A percentile compares a stretch with the other conserved stretches of the same genome.
Conservation (phyloP, 2,797 vertebrate genomes). For the Cirrhinus mrigala region DNA sequence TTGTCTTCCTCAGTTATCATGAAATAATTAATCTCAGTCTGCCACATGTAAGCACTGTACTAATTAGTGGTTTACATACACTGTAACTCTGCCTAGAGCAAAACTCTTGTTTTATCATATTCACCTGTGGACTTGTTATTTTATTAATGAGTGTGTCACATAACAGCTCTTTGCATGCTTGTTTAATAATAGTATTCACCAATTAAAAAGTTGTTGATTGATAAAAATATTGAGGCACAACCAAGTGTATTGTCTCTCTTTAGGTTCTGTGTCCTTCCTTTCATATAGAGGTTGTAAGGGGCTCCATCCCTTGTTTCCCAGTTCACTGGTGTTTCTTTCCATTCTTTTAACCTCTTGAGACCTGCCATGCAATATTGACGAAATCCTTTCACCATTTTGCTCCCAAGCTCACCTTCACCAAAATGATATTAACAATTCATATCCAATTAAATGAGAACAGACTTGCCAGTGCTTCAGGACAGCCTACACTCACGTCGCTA, state of each 20-base stretch:
- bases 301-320: conserved; percentile 1
- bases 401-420: conserved; percentile 42
- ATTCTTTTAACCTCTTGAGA: conserved; percentile 44
- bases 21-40: background rate
- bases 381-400: conserved; percentile 46
- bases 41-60: background rate
- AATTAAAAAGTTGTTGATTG: background rate
- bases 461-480: conserved; percentile 40
- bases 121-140: conserved; percentile 2
- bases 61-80: conserved; percentile 4
- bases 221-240: background rate
- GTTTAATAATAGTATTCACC: background rate
- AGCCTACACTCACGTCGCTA: conserved; percentile 17
- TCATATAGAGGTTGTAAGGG: background rate
- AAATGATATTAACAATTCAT: conserved; percentile 57
- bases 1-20: background rate
- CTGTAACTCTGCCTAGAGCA: conserved; percentile 22
- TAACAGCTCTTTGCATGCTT: background rate
- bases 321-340: conserved; percentile 28
- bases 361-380: conserved; percentile 51
- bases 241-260: background rate
- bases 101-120: background rate
- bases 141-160: conserved; percentile 24
- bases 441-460: conserved; percentile 52
- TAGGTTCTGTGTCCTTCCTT: background rate